Percentiles rank a stretch among this genome's conserved stretches.
Conservation (phyloP, 2,888 invertebrate species). For the Eristalis intricaria region DNA sequence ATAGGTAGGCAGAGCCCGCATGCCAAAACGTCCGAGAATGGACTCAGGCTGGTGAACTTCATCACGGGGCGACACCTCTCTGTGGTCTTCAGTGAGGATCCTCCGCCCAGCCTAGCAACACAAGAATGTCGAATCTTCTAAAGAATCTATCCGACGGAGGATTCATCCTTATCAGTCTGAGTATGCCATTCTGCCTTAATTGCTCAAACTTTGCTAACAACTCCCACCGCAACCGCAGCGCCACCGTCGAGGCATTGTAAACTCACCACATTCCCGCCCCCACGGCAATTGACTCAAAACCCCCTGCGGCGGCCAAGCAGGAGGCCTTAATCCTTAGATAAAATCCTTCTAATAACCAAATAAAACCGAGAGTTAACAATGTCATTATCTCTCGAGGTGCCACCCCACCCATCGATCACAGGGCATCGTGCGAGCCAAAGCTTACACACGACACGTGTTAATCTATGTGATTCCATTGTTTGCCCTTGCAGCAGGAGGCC, state of each 20-base stretch:
- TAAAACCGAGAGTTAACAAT: slow-evolving; percentile 44
- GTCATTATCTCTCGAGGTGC: slow-evolving; percentile 34
- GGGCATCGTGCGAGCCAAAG: background rate
- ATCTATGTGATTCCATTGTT: background rate
- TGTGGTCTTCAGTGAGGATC: too few species aligned
- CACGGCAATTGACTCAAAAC: too few species aligned
- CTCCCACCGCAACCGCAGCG: slow-evolving; percentile 2
- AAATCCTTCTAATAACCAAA: slow-evolving; percentile 48
- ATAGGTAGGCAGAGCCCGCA: too few species aligned
- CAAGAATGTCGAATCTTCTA: too few species aligned
- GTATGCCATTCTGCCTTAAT: slow-evolving; percentile 4
- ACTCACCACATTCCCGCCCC: background rate
- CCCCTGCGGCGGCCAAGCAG: background rate
- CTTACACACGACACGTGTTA: slow-evolving; percentile 25
- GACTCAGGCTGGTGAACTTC: too few species aligned
- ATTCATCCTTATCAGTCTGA: background rate
- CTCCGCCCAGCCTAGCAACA: too few species aligned
- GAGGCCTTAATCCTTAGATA: slow-evolving; percentile 32
- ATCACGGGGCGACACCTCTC: too few species aligned
- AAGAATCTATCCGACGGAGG: background rate
- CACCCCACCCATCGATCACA: background rate
- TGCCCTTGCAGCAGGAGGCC: background rate
- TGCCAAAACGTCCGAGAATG: too few species aligned
- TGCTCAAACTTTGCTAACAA: slow-evolving; percentile 51
- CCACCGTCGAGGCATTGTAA: background rate